Percentiles rank a stretch among this genome's conserved stretches.
Conservation (phyloP, 1,140 invertebrate species). For the Hycleus phaleratus region DNA sequence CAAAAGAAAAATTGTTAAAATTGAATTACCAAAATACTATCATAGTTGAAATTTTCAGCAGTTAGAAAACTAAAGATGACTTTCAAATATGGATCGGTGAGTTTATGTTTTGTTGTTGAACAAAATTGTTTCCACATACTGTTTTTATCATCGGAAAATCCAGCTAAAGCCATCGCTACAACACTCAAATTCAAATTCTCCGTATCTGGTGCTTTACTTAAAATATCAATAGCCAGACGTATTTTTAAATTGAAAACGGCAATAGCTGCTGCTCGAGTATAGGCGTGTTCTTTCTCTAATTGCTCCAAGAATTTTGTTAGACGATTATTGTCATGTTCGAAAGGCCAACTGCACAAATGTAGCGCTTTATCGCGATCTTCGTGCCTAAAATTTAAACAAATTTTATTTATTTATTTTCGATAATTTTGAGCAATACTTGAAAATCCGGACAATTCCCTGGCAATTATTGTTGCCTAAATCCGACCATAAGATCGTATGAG, state of each 20-base stretch:
- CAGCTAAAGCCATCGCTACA: slow-evolving; percentile 85
- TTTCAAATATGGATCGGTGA: slow-evolving; percentile 82
- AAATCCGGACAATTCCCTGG: slow-evolving; percentile 41
- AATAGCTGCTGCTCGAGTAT: slow-evolving; percentile 80
- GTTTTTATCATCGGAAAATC: slow-evolving; percentile 74
- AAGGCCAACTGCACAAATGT: slow-evolving; percentile 80
- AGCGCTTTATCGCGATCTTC: slow-evolving; percentile 70
- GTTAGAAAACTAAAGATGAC: slow-evolving; percentile 90
- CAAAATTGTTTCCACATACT: slow-evolving; percentile 79
- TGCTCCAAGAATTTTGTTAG: slow-evolving; percentile 48
- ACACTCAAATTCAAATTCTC: slow-evolving; percentile 45
- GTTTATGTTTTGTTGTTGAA: slow-evolving; percentile 55
- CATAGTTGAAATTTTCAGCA: slow-evolving; percentile 68
- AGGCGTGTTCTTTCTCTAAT: slow-evolving; percentile 55
- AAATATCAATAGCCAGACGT: slow-evolving; percentile 73
- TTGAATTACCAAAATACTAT: slow-evolving; percentile 65
- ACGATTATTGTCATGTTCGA: slow-evolving; percentile 53
- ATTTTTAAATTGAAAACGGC: slow-evolving; percentile 85
- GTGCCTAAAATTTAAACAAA: slow-evolving; percentile 47
- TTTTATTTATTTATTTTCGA: not conserved
- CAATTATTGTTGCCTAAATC: slow-evolving; percentile 42
- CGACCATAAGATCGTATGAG: slow-evolving; percentile 45
- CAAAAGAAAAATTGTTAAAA: not conserved
- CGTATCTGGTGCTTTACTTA: slow-evolving; percentile 54
- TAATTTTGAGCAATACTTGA: slow-evolving; percentile 40